Percentiles rank a stretch among this genome's conserved stretches.
Conservation (phyloP, 2,113 vertebrate genomes). For the Muntiacus reevesi region DNA sequence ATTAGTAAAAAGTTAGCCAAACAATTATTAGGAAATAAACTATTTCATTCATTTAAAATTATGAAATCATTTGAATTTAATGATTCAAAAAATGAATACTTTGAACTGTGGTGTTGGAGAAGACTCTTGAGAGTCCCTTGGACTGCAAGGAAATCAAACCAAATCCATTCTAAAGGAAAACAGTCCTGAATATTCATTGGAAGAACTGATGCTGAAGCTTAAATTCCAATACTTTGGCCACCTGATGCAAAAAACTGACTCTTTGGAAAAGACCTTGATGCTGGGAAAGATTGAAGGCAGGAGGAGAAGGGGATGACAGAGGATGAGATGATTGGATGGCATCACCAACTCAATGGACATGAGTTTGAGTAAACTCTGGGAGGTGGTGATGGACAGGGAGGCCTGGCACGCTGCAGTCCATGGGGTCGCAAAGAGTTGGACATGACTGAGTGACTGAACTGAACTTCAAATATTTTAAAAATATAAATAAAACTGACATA, state of each 20-base stretch:
- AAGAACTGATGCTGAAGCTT: too few relatives aligned
- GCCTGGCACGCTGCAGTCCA: fast-evolving
- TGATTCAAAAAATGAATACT: too few relatives aligned
- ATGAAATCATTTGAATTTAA: too few relatives aligned
- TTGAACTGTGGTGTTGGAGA: too few relatives aligned
- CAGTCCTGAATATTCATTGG: too few relatives aligned
- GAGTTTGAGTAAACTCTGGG: not conserved
- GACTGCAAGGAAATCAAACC: too few relatives aligned
- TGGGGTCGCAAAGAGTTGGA: fast-evolving
- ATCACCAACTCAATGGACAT: not conserved
- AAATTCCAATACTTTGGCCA: too few relatives aligned
- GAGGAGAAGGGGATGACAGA: not conserved
- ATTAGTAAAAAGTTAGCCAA: not conserved
- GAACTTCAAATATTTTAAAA: not conserved
- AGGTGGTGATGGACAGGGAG: not conserved
- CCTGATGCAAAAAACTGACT: not conserved
- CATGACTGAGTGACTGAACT: not conserved
- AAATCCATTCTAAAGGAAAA: too few relatives aligned
- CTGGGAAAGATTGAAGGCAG: not conserved
- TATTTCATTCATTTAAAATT: too few relatives aligned
- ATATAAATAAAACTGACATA: not conserved
- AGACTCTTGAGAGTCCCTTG: too few relatives aligned
- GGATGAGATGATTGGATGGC: not conserved
- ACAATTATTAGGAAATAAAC: not conserved
- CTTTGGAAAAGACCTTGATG: not conserved